These are phyloP conservation scores for Sceloporus tristichus DNA, from an alignment of 2,113 vertebrate species.

Conservation along the genomic window DNA sequence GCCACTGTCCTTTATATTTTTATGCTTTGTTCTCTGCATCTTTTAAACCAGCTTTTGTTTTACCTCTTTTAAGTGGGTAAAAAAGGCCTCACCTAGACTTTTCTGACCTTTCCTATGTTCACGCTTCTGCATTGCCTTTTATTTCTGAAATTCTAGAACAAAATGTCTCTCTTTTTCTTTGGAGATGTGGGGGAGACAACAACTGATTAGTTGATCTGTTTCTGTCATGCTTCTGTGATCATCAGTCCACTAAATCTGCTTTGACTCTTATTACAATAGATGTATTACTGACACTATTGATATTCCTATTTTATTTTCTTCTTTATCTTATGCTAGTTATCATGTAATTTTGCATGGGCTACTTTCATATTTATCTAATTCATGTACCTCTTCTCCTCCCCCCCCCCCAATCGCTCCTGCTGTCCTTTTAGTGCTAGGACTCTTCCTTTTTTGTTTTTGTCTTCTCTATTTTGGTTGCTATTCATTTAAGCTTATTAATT, in stretches of 20 bases:
- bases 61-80: neutral
- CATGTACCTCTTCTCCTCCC: neutral
- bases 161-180: neutral
- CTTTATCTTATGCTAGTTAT: neutral
- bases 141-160: neutral
- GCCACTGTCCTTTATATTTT: too few species aligned
- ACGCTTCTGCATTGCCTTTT: neutral
- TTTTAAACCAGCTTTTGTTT: neutral
- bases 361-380: neutral
- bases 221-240: neutral
- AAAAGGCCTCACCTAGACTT: neutral
- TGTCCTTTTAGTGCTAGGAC: neutral
- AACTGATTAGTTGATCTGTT: neutral
- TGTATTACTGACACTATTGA: neutral
- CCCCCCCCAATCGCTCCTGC: too few species aligned
- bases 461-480: neutral
- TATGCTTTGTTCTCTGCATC: neutral
- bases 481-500: constrained; percentile 9
- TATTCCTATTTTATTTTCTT: neutral
- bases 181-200: too few species aligned
- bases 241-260: neutral
- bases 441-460: neutral
- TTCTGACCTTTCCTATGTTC: neutral
- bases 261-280: neutral
- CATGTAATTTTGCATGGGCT: neutral